Evolutionary conservation across 2,797 vertebrate genomes (phyloP).

Genomic region (Takifugu rubripes): DNA sequence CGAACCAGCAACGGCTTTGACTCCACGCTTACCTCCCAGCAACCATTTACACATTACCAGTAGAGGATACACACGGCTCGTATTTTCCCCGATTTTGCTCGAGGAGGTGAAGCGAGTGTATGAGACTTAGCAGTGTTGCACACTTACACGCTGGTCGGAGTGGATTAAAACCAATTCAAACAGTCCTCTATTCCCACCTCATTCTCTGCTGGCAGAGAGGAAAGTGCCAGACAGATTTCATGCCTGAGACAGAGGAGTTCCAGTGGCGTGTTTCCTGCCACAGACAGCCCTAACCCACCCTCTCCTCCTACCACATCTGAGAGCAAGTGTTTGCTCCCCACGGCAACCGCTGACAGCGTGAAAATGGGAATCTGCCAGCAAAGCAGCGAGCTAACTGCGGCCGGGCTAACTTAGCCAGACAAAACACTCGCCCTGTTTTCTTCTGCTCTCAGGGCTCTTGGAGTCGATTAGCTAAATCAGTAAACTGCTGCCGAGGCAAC

Average conservation of each 20-base stretch:
- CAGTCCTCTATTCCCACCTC: conserved; percentile 41
- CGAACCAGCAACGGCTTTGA: conserved; percentile 1
- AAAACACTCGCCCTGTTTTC: conserved; percentile 39
- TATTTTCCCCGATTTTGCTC: conserved; percentile 37
- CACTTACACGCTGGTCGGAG: conserved; percentile 54
- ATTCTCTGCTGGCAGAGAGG: conserved; percentile 41
- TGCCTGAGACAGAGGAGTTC: conserved; percentile 64
- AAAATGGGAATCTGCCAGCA: conserved; percentile 72
- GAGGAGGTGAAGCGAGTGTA: conserved; percentile 30
- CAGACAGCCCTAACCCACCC: conserved; percentile 56
- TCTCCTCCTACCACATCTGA: conserved; percentile 49
- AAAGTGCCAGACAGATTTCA: conserved; percentile 68
- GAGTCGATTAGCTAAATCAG: no score
- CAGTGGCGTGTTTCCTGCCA: conserved; percentile 52
- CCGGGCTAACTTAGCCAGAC: conserved; percentile 43
- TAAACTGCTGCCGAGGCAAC: conserved; percentile 13
- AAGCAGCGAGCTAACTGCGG: conserved; percentile 54
- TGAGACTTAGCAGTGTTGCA: conserved; percentile 47
- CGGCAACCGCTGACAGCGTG: conserved; percentile 63
- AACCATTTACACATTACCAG: conserved; percentile 14
- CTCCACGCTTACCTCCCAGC: conserved; percentile 20
- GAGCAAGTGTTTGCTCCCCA: conserved; percentile 45
- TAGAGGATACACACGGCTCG: conserved; percentile 22
- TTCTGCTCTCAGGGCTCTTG: conserved; percentile 19
- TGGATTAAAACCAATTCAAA: conserved; percentile 66